A percentile compares a stretch with the other conserved stretches of the same genome.
Conservation (phyloP, 1,140 invertebrate species). For the Trichonephila clavipes region DNA sequence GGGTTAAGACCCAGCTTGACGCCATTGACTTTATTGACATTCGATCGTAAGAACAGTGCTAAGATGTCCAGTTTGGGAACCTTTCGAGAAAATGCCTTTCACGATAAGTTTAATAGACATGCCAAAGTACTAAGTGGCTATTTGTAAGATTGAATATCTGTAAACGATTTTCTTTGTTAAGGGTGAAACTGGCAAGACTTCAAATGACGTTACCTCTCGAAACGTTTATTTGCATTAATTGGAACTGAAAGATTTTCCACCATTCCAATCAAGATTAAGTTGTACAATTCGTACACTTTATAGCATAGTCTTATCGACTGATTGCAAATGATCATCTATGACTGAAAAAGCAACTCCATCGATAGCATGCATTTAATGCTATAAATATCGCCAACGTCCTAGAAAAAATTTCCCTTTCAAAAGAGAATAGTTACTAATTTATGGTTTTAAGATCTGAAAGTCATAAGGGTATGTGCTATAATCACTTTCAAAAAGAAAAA, state of each 20-base stretch:
- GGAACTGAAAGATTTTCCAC: neutral
- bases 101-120: slow-evolving; percentile 62
- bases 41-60: slow-evolving; percentile 45
- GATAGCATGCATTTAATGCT: too few species aligned
- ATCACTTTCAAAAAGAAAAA: too few species aligned
- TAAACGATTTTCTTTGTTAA: slow-evolving; percentile 52
- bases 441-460: too few species aligned
- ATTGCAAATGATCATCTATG: too few species aligned
- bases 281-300: neutral
- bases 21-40: slow-evolving; percentile 46
- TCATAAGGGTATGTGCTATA: too few species aligned
- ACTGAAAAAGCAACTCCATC: too few species aligned
- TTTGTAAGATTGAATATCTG: slow-evolving; percentile 57
- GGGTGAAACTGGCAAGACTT: slow-evolving; percentile 17
- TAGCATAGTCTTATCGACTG: too few species aligned
- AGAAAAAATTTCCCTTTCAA: too few species aligned
- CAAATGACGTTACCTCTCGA: neutral
- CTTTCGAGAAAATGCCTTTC: slow-evolving; percentile 27
- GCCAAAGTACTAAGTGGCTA: slow-evolving; percentile 57
- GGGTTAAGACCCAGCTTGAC: slow-evolving; percentile 1
- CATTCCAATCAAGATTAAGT: neutral
- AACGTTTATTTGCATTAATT: slow-evolving; percentile 36
- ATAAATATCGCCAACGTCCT: too few species aligned
- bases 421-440: too few species aligned
- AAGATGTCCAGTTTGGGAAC: slow-evolving; percentile 43